phyloP scores from a whole-genome alignment of 2,888 invertebrate species.

The Lepeophtheirus nordmannii region DNA sequence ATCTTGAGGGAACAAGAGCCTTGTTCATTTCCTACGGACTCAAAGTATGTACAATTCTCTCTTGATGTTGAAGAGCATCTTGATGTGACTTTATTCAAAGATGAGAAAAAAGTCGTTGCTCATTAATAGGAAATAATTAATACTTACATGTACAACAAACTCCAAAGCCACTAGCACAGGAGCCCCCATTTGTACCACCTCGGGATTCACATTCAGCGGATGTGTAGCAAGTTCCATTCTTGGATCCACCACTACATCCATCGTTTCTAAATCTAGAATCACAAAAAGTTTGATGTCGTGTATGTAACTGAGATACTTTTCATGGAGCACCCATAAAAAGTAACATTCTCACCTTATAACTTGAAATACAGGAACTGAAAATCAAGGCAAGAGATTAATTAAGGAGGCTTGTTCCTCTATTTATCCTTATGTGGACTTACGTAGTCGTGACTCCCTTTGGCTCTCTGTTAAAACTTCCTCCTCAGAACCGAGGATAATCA shows the following conservation, averaged over 20 bases:
- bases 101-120: not conserved
- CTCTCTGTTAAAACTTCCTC: no score
- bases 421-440: no score
- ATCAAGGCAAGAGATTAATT: not conserved
- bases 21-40: conserved; percentile 5
- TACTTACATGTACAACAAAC: conserved; percentile 20
- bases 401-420: no score
- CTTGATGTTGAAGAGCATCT: not conserved
- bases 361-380: conserved; percentile 17
- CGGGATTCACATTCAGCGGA: not conserved
- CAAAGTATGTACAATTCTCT: conserved; percentile 22
- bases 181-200: not conserved
- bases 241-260: conserved; percentile 3
- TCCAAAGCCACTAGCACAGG: conserved; percentile 19
- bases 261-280: conserved; percentile 1
- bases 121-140: not conserved
- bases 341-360: not conserved
- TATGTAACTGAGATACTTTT: not conserved
- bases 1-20: conserved; percentile 7
- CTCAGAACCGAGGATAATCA: no score
- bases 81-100: not conserved
- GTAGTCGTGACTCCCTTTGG: no score
- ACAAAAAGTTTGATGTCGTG: not conserved
- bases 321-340: not conserved
- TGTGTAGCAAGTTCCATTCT: conserved; percentile 22